phyloP scores from a whole-genome alignment of 2,113 vertebrate species.

The Hyperopisus bebe region DNA sequence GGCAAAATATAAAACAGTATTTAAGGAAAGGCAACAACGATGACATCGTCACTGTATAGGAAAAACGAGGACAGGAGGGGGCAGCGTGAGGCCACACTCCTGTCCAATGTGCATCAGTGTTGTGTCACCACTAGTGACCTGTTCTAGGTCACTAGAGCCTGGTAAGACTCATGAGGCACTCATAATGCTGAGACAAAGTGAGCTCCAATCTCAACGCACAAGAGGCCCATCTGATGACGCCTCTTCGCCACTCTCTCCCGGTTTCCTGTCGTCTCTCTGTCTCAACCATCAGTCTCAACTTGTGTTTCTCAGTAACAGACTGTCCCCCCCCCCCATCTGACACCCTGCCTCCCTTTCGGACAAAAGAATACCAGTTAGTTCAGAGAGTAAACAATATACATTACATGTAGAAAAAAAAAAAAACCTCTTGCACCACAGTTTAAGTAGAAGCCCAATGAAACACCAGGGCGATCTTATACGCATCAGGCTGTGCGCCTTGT shows the following conservation, averaged over 20 bases:
- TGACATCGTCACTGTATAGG: background rate
- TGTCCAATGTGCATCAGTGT: background rate
- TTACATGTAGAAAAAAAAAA: background rate
- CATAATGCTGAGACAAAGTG: too few species aligned
- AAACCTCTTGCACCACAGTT: conserved; percentile 37
- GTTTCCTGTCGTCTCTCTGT: background rate
- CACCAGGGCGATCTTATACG: background rate
- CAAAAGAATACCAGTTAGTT: background rate
- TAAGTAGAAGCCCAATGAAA: conserved; percentile 32
- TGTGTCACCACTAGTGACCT: background rate
- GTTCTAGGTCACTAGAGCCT: background rate
- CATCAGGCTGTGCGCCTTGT: background rate
- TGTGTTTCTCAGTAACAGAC: background rate
- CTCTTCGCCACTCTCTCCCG: background rate
- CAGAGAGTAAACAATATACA: background rate
- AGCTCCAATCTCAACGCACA: background rate
- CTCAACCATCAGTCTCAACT: background rate
- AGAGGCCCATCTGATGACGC: background rate
- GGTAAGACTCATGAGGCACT: background rate
- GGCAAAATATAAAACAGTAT: conserved; percentile 30
- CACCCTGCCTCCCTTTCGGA: background rate
- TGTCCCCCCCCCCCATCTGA: background rate
- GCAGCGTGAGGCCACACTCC: conserved; percentile 25
- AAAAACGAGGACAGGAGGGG: conserved; percentile 23
- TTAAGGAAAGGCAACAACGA: background rate